Base-by-base conservation (phyloP, 2,888 invertebrate species). In the Tetragonisca angustula region DNA sequence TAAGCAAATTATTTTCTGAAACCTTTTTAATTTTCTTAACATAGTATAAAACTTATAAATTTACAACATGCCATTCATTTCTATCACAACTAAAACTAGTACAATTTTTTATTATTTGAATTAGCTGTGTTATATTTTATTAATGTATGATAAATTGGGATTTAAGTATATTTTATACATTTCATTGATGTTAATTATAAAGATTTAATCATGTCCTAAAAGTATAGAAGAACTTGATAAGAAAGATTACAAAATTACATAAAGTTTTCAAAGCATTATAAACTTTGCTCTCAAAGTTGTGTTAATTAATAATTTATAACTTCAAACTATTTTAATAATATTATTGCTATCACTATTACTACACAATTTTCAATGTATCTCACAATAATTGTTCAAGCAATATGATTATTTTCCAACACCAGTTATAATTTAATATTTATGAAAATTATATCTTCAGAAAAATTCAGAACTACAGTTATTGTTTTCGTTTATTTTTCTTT, bases 1-100 rank as follows among this genome's bases (percentile, higher is more conserved):
- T 27, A 94, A 94, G 87, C 73, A 85, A 76, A 84, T 79, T n/a
- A 76, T 71, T 70, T 78, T 67, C 15, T 72, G 56, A 32, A 68
- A 49, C 56, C 54, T 62, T 59, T 76, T 24, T 74, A 27, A 62
- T 24, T 49, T 65, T 36, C 1, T 76, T 71, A 17, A 43, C 21
- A 67, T 21, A 32, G 19, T 54, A 61, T 54, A 61, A 27, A 68
- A 56, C 15, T 32, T 6, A 59, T 15, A 36, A 59, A 81, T 56
- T 75, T 32, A 71, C 27, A 65, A 56, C 32, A 70, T 76, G 21
- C 59, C 21, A 49, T 52, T 9, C n/a, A 50, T 50, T 24, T 49
- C 21, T 74, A 54, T 17, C 6, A 24, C 6, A n/a, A 36, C 27
- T 64, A 50, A 24, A 68, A 24, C 17, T 67, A 13, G 0, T 24